phyloP scores from a whole-genome alignment of 2,113 vertebrate species.

The Clinocottus analis region DNA sequence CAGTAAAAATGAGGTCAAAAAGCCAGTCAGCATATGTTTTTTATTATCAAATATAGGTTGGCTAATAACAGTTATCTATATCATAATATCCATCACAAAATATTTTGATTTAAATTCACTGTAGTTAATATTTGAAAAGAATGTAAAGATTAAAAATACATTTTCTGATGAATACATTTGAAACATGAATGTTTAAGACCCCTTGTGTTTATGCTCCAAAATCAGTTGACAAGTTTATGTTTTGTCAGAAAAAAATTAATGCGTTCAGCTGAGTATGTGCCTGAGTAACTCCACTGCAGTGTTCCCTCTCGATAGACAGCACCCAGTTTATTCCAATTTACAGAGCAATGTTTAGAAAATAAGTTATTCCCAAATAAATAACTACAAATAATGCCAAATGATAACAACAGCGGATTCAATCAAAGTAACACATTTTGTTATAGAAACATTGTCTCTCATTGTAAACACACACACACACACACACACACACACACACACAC shows the following conservation, averaged over 20 bases:
- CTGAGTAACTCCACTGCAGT: neutral
- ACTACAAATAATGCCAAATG: slow-evolving; percentile 22
- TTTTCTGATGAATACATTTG: neutral
- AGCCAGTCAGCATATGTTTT: too few relatives aligned
- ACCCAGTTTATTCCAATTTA: slow-evolving; percentile 5
- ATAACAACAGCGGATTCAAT: slow-evolving; percentile 23
- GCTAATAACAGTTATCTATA: neutral
- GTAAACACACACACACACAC: neutral
- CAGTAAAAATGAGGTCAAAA: neutral
- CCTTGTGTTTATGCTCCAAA: neutral
- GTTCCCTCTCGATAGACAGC: slow-evolving; percentile 34
- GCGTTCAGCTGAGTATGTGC: neutral
- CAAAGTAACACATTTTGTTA: slow-evolving; percentile 17
- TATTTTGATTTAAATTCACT: neutral
- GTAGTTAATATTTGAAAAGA: neutral
- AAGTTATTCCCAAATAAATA: neutral
- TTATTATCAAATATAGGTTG: neutral
- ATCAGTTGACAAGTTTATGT: neutral
- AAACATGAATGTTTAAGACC: neutral
- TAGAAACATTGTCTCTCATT: neutral
- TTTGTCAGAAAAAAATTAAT: neutral
- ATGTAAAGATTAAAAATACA: neutral
- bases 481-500: slow-evolving; percentile 23
- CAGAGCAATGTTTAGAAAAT: neutral
- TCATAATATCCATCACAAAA: neutral